Evolutionary conservation across 2,797 vertebrate genomes (phyloP).

Genomic region (Garrulus glandarius): DNA sequence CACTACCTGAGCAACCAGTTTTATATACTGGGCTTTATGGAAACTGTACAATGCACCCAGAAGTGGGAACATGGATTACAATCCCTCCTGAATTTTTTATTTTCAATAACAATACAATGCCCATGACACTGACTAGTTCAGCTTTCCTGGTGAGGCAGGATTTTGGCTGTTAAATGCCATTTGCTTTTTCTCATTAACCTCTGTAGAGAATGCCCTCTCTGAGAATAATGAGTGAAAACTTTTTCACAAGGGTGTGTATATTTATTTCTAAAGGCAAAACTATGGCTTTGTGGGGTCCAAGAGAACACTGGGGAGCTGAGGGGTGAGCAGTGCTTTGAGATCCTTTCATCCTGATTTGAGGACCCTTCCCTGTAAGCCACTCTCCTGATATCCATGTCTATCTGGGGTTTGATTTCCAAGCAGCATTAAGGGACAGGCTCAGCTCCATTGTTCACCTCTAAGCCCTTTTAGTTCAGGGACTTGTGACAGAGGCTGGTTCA

Average conservation of each 20-base stretch:
- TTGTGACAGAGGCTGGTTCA: not conserved
- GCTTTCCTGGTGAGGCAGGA: not conserved
- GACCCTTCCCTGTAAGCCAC: not conserved
- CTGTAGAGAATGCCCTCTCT: not conserved
- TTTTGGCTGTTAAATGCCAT: not conserved
- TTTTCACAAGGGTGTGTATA: not conserved
- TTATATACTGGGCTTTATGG: not conserved
- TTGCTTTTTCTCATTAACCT: not conserved
- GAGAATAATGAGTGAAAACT: not conserved
- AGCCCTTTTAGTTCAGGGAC: not conserved
- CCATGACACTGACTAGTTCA: not conserved
- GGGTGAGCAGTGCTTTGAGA: not conserved
- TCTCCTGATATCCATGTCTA: rapidly evolving
- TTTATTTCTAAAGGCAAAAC: not conserved
- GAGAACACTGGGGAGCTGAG: not conserved
- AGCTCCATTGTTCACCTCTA: not conserved
- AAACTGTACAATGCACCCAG: not conserved
- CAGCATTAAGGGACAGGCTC: not conserved
- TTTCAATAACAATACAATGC: not conserved
- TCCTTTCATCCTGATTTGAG: not conserved
- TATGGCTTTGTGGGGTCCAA: not conserved
- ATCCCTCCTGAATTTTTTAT: not conserved
- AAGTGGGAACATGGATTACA: not conserved
- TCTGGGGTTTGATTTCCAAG: not conserved
- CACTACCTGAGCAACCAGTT: not conserved